Evolutionary conservation across 2,113 vertebrate species (phyloP), one percentile per base, ranked within the genome.

Genomic region (Aegotheles bennettii): DNA sequence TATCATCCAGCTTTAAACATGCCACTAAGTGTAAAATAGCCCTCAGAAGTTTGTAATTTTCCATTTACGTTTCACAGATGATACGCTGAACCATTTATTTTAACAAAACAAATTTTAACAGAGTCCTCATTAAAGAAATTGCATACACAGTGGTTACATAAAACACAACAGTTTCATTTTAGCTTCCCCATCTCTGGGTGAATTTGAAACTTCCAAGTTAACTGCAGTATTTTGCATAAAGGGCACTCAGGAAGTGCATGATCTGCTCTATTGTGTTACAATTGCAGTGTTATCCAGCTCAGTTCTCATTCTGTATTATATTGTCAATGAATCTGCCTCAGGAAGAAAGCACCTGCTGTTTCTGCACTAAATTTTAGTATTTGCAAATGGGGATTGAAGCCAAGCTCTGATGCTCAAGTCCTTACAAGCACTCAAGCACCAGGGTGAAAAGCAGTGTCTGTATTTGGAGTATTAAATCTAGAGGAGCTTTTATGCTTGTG

Each of bases 331-430:
- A 67, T 80, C 59, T 88, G 50, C 42, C 68, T 74, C 54, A 26
- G 48, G 48, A 83, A 85, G 51, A 65, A 42, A 86, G 59, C 65
- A 83, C 82, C 70, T 87, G 65, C 81, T 89, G 76, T 87, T 92
- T 83, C 61, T 73, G 42, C 73, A 74, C 82, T 68, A 42, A 57
- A 83, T 53, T 82, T 83, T 53, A 42, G 60, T 51, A 59, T 83
- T 74, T 87, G 50, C 60, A 74, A 74, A 74, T 3, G 13, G 26
- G 33, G n/a, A 48, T 61, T 59, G 77, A 74, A 83, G 20, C 23
- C 71, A 83, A 63, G 48, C 60, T 61, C 48, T 48, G 60, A 23
- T 36, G 23, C 45, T 77, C 17, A 13, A 64, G 64, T 73, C 42
- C 54, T 89, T 61, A 31, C 15, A 86, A 71, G 48, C 20, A 51